Evolutionary conservation across 2,888 invertebrate genomes (phyloP), one percentile per base, ranked within the genome.

Genomic region (Hirtodrosophila histrioides): DNA sequence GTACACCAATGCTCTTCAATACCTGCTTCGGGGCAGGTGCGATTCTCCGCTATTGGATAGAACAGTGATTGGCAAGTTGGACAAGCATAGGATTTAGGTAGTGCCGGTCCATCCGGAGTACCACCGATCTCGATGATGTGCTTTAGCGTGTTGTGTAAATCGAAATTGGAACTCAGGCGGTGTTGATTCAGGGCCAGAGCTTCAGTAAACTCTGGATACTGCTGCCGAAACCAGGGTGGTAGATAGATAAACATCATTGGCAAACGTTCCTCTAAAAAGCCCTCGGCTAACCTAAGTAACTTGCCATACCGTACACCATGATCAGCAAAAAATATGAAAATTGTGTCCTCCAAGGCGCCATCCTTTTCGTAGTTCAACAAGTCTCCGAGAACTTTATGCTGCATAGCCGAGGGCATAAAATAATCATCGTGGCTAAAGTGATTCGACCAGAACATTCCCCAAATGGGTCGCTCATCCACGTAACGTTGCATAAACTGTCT

Each of bases 361-460:
- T 89, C 92, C 24, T 91, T 91, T 3, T 93, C 91, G 27, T 95
- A 89, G 45, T 93, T 92, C 48, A 93, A 89, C 29, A 95, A 91
- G 75, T 94, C 94, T 12, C 91, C 88, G 37, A 93, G 91, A 27
- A 95, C 88, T 93, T 93, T 92, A 7, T 88, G 89, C 84, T 96
- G 95, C 91, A 94, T 94, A 10, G 93, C 92, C 17, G 94, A 93
- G 0, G 94, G 93, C 3, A 93, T 93, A 78, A 94, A 94, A 37
- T 94, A 90, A 48, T 93, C 92, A 62, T 95, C 94, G 86, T 95
- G 95, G 75, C 95, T 95, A 63, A 94, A 94, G 23, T 94, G 94
- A 83, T 95, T 95, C 75, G 94, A 93, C 96, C 96, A 96, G 86
- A 95, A 95, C 17, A 96, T 92, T 0, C 95, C 95, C 82, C 96